A percentile compares a stretch with the other conserved stretches of the same genome.
Evolutionary conservation across 2,797 vertebrate genomes (phyloP).

Genomic region (Myotis myotis): DNA sequence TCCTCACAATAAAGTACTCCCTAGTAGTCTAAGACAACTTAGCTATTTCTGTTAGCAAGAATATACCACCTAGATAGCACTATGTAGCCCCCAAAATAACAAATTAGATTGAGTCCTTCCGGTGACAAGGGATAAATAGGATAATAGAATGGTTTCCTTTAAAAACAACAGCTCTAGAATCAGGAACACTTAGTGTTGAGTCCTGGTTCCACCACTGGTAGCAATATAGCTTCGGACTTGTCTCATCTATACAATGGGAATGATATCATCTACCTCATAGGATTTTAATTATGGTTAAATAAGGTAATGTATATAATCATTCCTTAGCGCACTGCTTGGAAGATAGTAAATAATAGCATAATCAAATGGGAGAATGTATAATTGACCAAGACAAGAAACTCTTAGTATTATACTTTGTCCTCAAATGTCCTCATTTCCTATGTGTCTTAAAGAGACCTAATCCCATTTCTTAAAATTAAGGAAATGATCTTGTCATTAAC

Average conservation of each 20-base stretch:
- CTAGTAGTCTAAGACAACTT: neutral
- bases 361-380: neutral
- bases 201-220: neutral
- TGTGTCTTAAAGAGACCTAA: neutral
- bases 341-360: neutral
- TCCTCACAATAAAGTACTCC: neutral
- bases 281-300: slow-evolving; percentile 6
- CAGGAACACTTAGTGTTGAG: neutral
- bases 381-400: neutral
- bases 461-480: slow-evolving; percentile 31
- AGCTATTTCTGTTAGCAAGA: neutral
- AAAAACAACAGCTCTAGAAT: neutral
- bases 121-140: neutral
- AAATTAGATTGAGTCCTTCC: neutral
- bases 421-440: neutral
- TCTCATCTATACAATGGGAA: neutral
- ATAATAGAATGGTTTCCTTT: neutral
- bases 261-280: neutral
- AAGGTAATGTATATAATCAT: neutral
- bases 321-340: neutral
- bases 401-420: neutral
- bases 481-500: slow-evolving; percentile 16
- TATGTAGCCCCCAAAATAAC: neutral
- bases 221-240: neutral
- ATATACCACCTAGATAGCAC: neutral